These are phyloP conservation scores for Tupiocoris notatus DNA, from an alignment of 2,888 invertebrate species.

Conservation along the genomic window DNA sequence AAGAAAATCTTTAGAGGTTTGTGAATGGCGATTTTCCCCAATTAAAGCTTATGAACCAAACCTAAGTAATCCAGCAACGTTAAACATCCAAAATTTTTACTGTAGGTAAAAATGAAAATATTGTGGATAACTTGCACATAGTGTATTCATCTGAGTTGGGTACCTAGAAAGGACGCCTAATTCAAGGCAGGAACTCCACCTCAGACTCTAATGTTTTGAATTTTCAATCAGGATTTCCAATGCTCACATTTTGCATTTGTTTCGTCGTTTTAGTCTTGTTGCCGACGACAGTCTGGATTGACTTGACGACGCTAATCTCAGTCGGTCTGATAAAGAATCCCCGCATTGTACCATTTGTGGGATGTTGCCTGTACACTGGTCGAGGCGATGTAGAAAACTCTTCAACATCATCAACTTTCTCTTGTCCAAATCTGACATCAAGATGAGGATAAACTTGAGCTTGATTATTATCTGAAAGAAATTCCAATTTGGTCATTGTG, in stretches of 20 bases:
- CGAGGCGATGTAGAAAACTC: conserved; percentile 1
- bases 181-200: too few relatives aligned
- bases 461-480: neutral
- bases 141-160: too few relatives aligned
- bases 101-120: too few relatives aligned
- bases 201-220: too few relatives aligned
- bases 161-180: too few relatives aligned
- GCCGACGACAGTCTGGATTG: neutral
- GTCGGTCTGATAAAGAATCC: conserved; percentile 34
- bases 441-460: neutral
- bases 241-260: neutral
- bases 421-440: conserved; percentile 27
- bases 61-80: too few relatives aligned
- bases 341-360: conserved; percentile 8
- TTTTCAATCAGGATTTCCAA: neutral
- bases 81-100: too few relatives aligned
- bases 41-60: too few relatives aligned
- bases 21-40: too few relatives aligned
- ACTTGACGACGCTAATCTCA: conserved; percentile 15
- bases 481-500: too few relatives aligned
- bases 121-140: too few relatives aligned
- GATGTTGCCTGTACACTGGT: conserved; percentile 2
- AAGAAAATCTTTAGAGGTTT: too few relatives aligned
- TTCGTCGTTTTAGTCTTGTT: neutral
- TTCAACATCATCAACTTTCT: conserved; percentile 12